Base-by-base conservation (phyloP, 2,888 invertebrate species). In the Caradrina clavipalpis region DNA sequence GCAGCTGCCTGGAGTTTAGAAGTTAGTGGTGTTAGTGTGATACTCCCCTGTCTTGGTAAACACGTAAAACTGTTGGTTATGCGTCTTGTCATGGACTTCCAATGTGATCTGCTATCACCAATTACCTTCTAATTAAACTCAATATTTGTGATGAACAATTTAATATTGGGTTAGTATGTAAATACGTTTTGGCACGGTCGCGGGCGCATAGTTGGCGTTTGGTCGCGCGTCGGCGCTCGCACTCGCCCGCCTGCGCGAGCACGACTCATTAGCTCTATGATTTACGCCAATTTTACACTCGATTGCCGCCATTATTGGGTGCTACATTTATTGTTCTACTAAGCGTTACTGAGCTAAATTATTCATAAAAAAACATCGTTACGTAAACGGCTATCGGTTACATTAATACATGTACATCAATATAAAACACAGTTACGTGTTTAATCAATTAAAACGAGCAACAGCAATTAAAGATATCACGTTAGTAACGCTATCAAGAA, bases 151-250 rank as follows among this genome's bases (percentile, higher is more conserved):
- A 39, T 39, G 2, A 39, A 39, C 39, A 39, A 39, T 31, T 15
- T 58, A 76, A 69, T 64, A 64, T 60, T 58, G 42, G 62, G 77
- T 60, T 76, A 80, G 64, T 49, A 50, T 62, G 51, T 57, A 49
- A 65, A 60, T 45, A 45, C 45, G 45, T 77, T 80, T 84, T 87
- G 86, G 87, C 85, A 85, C 76, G 57, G 54, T 61, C 58, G 59
- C 71, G 15, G 49, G 59, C 81, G 81, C 80, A 86, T 87, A 81
- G 73, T 85, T 87, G 78, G 81, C 83, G 73, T 63, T 55, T 57
- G 63, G 67, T 58, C 35, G 60, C 53, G 61, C 65, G 64, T 74
- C 64, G 55, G 73, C 82, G 81, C 65, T 58, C 63, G 66, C 68
- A 64, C 57, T 57, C 62, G 63, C 26, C 47, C 73, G 63, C 67